These are phyloP conservation scores for Drosophila borborema DNA, from an alignment of 2,888 invertebrate genomes.

Conservation along the genomic window DNA sequence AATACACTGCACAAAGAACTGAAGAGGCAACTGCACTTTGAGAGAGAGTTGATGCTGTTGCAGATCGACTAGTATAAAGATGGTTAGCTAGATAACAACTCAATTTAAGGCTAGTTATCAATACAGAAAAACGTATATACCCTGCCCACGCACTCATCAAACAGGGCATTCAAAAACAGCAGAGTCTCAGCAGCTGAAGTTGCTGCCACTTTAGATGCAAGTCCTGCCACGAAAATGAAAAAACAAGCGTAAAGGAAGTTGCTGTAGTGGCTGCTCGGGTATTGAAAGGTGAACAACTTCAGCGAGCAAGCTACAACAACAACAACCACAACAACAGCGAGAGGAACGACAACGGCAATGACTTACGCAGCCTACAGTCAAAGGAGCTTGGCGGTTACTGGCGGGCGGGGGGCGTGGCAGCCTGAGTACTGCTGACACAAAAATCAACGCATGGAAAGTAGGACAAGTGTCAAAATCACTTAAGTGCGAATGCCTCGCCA, in stretches of 20 bases:
- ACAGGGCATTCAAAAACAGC: not conserved
- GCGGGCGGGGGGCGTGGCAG: slow-evolving; percentile 9
- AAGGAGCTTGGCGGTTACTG: not conserved
- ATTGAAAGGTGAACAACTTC: slow-evolving; percentile 78
- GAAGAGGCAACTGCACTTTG: not conserved
- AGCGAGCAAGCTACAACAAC: slow-evolving; percentile 18
- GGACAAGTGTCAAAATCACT: slow-evolving; percentile 81
- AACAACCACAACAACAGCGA: not conserved
- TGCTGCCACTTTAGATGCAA: slow-evolving; percentile 58
- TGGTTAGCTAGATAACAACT: no score
- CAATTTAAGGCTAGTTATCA: not conserved
- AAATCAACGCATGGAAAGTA: slow-evolving; percentile 80
- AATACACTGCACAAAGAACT: not conserved
- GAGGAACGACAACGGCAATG: slow-evolving; percentile 15
- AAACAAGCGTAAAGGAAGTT: slow-evolving; percentile 30
- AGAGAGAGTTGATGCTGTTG: not conserved
- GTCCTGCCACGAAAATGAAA: slow-evolving; percentile 25
- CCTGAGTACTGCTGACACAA: slow-evolving; percentile 71
- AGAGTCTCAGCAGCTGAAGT: slow-evolving; percentile 47
- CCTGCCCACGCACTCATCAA: not conserved
- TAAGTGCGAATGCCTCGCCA: slow-evolving; percentile 76
- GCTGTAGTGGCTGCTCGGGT: slow-evolving; percentile 40
- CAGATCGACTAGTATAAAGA: not conserved
- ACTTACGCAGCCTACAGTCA: slow-evolving; percentile 22
- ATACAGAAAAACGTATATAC: not conserved